Percentiles rank a stretch among this genome's conserved stretches.
These are phyloP conservation scores for Ametastegia equiseti DNA, from an alignment of 2,888 invertebrate species.

Conservation along the genomic window DNA sequence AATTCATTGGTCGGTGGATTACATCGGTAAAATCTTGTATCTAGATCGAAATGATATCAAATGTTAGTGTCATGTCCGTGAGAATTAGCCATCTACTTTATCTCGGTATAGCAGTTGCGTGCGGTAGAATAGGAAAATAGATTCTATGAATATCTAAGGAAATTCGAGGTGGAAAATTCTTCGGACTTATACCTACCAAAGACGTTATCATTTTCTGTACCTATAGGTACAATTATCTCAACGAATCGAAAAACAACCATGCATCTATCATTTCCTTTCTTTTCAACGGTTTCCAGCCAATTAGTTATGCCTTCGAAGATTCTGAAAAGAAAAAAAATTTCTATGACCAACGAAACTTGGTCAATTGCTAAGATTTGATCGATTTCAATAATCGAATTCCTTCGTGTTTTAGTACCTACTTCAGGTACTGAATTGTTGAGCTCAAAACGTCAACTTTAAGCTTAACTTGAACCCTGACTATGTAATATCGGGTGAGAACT, in stretches of 20 bases:
- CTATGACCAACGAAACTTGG: too few species aligned
- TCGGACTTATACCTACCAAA: background rate
- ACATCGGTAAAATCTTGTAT: background rate
- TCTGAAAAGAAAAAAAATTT: too few species aligned
- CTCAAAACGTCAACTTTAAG: background rate
- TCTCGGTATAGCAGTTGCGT: constrained; percentile 32
- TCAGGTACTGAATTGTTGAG: background rate
- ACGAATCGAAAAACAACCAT: background rate
- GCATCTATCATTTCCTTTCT: too few species aligned
- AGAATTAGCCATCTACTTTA: constrained; percentile 18
- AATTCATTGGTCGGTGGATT: background rate
- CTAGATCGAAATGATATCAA: background rate
- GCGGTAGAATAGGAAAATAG: constrained; percentile 18
- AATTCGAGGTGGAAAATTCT: constrained; percentile 3
- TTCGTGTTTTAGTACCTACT: too few species aligned
- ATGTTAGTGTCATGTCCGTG: constrained; percentile 6
- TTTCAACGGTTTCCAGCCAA: too few species aligned
- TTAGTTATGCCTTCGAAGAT: too few species aligned
- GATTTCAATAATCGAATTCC: too few species aligned
- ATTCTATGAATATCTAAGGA: background rate
- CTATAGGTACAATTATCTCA: background rate
- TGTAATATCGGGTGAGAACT: background rate
- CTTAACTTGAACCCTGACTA: too few species aligned
- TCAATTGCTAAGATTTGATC: too few species aligned
- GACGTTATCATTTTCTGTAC: constrained; percentile 22